Evolutionary conservation across 2,888 invertebrate genomes (phyloP).

Genomic region (Ecdyonurus torrentis): DNA sequence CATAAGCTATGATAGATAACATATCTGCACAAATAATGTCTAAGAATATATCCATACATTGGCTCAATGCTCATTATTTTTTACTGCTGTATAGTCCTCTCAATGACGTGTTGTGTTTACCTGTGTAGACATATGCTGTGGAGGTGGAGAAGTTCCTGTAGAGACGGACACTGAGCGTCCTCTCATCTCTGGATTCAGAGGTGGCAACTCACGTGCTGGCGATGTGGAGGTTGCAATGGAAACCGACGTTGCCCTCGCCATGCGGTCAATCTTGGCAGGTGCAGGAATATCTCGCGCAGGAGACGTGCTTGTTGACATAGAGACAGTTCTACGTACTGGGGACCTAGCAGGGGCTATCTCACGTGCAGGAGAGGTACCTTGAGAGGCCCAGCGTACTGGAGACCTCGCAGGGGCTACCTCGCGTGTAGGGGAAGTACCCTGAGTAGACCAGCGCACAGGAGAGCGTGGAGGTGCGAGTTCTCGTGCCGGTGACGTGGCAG

Average conservation of each 20-base stretch:
- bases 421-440: background rate
- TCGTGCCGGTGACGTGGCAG: background rate
- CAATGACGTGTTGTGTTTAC: too few relatives aligned
- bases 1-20: too few relatives aligned
- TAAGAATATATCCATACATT: too few relatives aligned
- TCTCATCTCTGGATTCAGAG: conserved; percentile 6
- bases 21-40: too few relatives aligned
- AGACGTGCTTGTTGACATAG: background rate
- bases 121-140: conserved; percentile 76
- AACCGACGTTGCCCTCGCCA: background rate
- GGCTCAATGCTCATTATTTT: too few relatives aligned
- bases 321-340: background rate
- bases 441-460: background rate
- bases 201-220: background rate
- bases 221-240: conserved; percentile 10
- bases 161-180: conserved; percentile 28
- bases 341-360: background rate
- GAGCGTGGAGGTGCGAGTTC: background rate
- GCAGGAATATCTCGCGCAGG: background rate
- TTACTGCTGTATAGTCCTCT: too few relatives aligned
- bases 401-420: background rate
- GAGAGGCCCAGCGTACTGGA: background rate
- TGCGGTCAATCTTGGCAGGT: background rate
- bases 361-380: background rate
- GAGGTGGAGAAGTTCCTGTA: conserved; percentile 71